A percentile compares a stretch with the other conserved stretches of the same genome.
These are phyloP conservation scores for Morus bassanus DNA, from an alignment of 2,797 vertebrate species.

Conservation along the genomic window DNA sequence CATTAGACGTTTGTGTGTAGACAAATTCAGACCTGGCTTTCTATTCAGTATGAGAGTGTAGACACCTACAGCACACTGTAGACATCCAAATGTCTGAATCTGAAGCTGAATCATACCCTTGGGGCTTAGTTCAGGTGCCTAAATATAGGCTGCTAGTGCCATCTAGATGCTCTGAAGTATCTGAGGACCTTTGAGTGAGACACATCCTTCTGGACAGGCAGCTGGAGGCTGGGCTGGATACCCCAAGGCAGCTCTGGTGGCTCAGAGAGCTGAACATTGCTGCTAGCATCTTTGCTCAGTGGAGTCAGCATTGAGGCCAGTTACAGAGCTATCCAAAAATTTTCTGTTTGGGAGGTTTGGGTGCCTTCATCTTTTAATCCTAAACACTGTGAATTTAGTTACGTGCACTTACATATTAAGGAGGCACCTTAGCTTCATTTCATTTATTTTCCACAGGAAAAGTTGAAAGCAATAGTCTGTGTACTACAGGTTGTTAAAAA, in stretches of 20 bases:
- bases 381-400: not conserved
- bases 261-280: not conserved
- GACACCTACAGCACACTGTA: not conserved
- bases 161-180: not conserved
- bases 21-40: not conserved
- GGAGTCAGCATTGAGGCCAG: not conserved
- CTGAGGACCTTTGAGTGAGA: not conserved
- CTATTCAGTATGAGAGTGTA: not conserved
- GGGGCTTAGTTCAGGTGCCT: not conserved
- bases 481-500: not conserved
- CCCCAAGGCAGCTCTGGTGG: not conserved
- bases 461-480: not conserved
- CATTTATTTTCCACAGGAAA: not conserved
- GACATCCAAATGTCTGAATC: not conserved
- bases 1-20: too few relatives aligned
- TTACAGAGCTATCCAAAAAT: not conserved
- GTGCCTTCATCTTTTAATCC: not conserved
- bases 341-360: not conserved
- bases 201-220: not conserved
- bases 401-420: not conserved
- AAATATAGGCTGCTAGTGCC: slow-evolving; percentile 6
- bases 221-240: not conserved
- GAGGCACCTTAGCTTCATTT: not conserved
- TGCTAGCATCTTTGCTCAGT: not conserved
- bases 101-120: not conserved